Conservation (phyloP, 2,888 invertebrate genomes). For the Cantharis nigra region DNA sequence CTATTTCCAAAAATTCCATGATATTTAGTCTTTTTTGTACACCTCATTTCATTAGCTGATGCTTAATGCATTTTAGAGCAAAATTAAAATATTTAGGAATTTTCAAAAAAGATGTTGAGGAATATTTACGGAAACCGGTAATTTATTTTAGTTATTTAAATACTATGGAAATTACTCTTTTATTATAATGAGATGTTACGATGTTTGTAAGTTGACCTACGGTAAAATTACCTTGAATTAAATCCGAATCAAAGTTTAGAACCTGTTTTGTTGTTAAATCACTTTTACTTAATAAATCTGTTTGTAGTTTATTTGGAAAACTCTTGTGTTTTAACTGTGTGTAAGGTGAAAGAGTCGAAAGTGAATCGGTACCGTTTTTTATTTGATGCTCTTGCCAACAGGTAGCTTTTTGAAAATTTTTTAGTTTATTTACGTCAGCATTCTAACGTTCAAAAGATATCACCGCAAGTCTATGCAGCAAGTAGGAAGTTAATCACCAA, state of each 20-base stretch:
- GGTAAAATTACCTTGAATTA: neutral
- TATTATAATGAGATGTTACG: neutral
- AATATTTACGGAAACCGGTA: neutral
- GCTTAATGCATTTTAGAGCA: no score
- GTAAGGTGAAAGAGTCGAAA: neutral
- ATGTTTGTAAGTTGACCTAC: neutral
- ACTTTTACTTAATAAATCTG: neutral
- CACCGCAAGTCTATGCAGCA: neutral
- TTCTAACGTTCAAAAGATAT: neutral
- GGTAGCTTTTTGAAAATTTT: neutral
- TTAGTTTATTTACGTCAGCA: neutral
- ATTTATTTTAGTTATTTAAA: neutral
- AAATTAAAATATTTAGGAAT: no score
- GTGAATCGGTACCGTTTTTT: neutral
- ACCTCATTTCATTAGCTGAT: no score
- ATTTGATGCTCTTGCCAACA: neutral
- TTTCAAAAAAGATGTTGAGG: no score
- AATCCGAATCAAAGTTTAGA: neutral
- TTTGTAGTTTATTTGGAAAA: neutral
- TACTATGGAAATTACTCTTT: neutral
- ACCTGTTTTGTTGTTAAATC: neutral
- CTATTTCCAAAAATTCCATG: no score
- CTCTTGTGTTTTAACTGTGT: neutral
- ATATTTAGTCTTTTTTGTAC: no score
- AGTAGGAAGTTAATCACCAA: neutral